Evolutionary conservation across 2,113 vertebrate genomes (phyloP).

Genomic region (Dromiciops gliroides): DNA sequence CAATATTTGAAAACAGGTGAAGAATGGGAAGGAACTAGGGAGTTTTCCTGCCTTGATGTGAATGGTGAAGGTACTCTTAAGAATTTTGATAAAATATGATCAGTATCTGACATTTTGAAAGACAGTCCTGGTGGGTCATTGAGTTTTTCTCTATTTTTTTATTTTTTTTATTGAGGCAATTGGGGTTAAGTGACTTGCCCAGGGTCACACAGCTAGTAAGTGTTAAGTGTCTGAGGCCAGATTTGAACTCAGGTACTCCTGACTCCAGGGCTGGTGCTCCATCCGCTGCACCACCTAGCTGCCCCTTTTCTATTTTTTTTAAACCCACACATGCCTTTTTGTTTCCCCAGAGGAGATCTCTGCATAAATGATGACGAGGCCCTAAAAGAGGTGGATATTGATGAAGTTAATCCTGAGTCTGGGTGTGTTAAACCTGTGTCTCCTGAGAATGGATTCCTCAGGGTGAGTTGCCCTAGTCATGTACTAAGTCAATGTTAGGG

Average conservation of each 20-base stretch:
- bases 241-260: too few species aligned
- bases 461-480: conserved; percentile 82
- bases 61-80: neutral
- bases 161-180: neutral
- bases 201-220: too few species aligned
- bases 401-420: conserved; percentile 81
- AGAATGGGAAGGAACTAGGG: neutral
- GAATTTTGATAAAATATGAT: neutral
- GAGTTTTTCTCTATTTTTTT: neutral
- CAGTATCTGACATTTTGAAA: neutral
- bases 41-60: neutral
- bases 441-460: conserved; percentile 89
- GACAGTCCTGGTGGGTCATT: neutral
- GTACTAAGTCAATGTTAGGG: neutral
- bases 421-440: conserved; percentile 88
- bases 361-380: conserved; percentile 92
- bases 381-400: conserved; percentile 80
- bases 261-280: too few species aligned
- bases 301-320: too few species aligned
- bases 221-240: too few species aligned
- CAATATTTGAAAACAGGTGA: conserved; percentile 88
- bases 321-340: neutral
- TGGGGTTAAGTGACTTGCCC: too few species aligned
- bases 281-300: too few species aligned
- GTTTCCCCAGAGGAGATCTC: conserved; percentile 85